Evolutionary conservation across 2,888 invertebrate genomes (phyloP).

Genomic region (Parnassius apollo): DNA sequence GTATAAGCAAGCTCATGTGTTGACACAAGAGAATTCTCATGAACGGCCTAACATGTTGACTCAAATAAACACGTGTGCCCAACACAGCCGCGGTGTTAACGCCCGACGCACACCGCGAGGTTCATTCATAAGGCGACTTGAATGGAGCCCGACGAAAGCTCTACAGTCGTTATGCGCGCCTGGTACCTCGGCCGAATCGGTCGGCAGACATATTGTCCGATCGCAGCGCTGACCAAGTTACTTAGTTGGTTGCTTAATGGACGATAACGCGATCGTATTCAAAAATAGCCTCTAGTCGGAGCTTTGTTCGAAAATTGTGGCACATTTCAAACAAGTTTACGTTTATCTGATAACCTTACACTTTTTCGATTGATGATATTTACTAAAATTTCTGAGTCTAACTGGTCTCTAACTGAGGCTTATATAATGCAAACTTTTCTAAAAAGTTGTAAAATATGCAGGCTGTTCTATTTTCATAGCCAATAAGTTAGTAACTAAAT

Average conservation of each 20-base stretch:
- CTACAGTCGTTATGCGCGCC: conserved; percentile 57
- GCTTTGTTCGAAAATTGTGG: conserved; percentile 12
- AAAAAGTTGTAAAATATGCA: no score
- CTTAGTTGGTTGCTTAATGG: conserved; percentile 31
- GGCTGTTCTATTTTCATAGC: no score
- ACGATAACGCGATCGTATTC: conserved; percentile 23
- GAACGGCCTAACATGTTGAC: conserved; percentile 72
- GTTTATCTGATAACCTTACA: not conserved
- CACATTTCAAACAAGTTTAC: conserved; percentile 8
- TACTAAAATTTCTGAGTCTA: no score
- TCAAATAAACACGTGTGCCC: conserved; percentile 71
- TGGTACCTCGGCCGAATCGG: conserved; percentile 62
- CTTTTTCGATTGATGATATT: no score
- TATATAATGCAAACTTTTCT: no score
- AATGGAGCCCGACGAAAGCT: conserved; percentile 65
- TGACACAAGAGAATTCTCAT: conserved; percentile 79
- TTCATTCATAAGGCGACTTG: conserved; percentile 63
- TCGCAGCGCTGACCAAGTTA: conserved; percentile 41
- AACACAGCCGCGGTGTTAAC: conserved; percentile 44
- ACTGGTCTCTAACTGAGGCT: no score
- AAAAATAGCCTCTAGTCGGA: conserved; percentile 20
- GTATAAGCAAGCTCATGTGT: conserved; percentile 65
- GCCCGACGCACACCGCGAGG: conserved; percentile 51
- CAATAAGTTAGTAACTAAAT: no score
- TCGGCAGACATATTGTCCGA: conserved; percentile 70